phyloP scores from a whole-genome alignment of 2,888 invertebrate species.

The Ochropleura leucogaster region DNA sequence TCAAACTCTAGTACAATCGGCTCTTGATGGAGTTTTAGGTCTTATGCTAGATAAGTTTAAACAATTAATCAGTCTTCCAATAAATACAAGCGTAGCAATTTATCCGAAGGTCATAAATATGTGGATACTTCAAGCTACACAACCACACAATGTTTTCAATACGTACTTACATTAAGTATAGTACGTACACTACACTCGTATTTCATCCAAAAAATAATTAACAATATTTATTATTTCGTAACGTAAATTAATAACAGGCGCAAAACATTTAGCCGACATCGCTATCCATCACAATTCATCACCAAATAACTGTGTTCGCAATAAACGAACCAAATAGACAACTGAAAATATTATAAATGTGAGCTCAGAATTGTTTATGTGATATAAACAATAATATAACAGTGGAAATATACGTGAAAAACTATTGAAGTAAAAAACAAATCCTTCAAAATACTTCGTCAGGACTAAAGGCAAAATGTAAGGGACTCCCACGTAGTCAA shows the following conservation, averaged over 20 bases:
- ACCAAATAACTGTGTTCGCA: slow-evolving; percentile 56
- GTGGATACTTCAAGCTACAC: background rate
- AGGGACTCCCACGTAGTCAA: background rate
- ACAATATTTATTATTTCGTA: slow-evolving; percentile 58
- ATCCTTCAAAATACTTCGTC: background rate
- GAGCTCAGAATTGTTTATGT: slow-evolving; percentile 33
- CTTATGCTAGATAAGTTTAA: background rate
- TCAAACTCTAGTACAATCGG: no score
- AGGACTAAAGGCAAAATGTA: background rate
- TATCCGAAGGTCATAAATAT: background rate
- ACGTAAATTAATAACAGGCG: slow-evolving; percentile 56
- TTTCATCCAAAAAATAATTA: slow-evolving; percentile 46
- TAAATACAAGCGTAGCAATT: background rate
- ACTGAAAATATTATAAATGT: slow-evolving; percentile 58
- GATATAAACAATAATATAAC: slow-evolving; percentile 2
- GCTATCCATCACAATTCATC: slow-evolving; percentile 65
- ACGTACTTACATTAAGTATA: background rate
- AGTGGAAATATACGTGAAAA: background rate
- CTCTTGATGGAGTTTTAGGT: background rate
- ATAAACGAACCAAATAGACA: slow-evolving; percentile 51
- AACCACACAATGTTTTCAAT: background rate
- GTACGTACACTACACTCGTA: slow-evolving; percentile 18
- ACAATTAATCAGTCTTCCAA: background rate
- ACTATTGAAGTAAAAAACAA: background rate
- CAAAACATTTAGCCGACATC: slow-evolving; percentile 47